These are phyloP conservation scores for Ophiodon elongatus DNA, from an alignment of 2,113 vertebrate genomes.

Conservation along the genomic window DNA sequence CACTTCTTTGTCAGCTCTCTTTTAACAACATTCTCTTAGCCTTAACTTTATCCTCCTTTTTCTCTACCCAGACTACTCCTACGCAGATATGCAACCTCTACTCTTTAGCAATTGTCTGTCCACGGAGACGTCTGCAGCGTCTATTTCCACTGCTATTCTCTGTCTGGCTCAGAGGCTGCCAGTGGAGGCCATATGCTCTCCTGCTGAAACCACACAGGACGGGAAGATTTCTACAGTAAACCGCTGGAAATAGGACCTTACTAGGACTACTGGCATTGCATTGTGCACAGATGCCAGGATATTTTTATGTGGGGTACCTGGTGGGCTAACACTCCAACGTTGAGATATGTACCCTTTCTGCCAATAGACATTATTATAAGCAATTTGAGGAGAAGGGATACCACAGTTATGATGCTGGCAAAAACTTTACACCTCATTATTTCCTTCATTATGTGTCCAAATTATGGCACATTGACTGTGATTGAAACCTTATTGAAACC, in stretches of 20 bases:
- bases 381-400: not conserved
- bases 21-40: not conserved
- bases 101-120: slow-evolving; percentile 50
- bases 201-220: slow-evolving; percentile 56
- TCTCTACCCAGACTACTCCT: slow-evolving; percentile 22
- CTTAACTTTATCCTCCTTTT: slow-evolving; percentile 22
- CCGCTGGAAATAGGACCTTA: slow-evolving; percentile 31
- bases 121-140: slow-evolving; percentile 27
- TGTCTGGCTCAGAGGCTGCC: slow-evolving; percentile 16
- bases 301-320: not conserved
- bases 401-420: not conserved
- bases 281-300: slow-evolving; percentile 9
- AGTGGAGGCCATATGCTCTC: slow-evolving; percentile 33
- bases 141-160: slow-evolving; percentile 35
- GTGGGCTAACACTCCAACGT: not conserved
- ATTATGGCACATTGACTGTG: not conserved
- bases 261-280: slow-evolving; percentile 21
- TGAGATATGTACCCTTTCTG: slow-evolving; percentile 19
- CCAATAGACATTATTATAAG: slow-evolving; percentile 16
- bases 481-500: not conserved
- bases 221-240: slow-evolving; percentile 36
- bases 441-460: not conserved
- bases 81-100: slow-evolving; percentile 32
- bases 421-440: not conserved
- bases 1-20: not conserved